These are phyloP conservation scores for Trachops cirrhosus DNA, from an alignment of 2,797 vertebrate species.

Conservation along the genomic window DNA sequence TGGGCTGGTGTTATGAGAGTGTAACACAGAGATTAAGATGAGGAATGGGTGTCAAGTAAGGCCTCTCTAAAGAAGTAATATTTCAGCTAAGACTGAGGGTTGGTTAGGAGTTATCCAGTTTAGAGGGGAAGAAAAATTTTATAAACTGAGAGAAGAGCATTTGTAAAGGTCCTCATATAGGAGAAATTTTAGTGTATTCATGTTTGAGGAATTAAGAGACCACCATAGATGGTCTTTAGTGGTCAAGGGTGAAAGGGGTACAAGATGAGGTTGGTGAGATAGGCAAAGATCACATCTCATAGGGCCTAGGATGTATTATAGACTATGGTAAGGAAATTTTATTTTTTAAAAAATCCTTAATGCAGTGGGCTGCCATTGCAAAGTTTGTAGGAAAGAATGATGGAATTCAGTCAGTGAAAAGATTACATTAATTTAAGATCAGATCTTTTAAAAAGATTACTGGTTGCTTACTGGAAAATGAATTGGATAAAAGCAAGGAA, in stretches of 20 bases:
- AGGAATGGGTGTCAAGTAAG: not conserved
- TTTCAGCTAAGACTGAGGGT: not conserved
- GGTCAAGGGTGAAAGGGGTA: not conserved
- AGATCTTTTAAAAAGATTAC: constrained; percentile 8
- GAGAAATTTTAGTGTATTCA: not conserved
- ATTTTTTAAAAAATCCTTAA: not conserved
- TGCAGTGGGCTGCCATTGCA: not conserved
- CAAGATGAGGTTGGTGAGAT: not conserved
- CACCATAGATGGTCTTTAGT: not conserved
- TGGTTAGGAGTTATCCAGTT: not conserved
- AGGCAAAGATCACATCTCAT: not conserved
- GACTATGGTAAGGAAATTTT: not conserved
- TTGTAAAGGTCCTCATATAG: not conserved
- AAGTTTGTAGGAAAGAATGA: not conserved
- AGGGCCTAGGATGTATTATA: not conserved
- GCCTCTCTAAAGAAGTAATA: not conserved
- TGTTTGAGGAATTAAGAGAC: not conserved
- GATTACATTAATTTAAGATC: not conserved
- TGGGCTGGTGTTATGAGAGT: not conserved
- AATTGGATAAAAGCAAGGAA: not conserved
- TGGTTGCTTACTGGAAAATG: not conserved
- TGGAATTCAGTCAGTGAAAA: not conserved
- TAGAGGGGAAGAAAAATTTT: not conserved
- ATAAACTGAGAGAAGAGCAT: not conserved
- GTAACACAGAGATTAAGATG: not conserved